phyloP scores from a whole-genome alignment of 2,113 vertebrate species.

The Callipepla californica region DNA sequence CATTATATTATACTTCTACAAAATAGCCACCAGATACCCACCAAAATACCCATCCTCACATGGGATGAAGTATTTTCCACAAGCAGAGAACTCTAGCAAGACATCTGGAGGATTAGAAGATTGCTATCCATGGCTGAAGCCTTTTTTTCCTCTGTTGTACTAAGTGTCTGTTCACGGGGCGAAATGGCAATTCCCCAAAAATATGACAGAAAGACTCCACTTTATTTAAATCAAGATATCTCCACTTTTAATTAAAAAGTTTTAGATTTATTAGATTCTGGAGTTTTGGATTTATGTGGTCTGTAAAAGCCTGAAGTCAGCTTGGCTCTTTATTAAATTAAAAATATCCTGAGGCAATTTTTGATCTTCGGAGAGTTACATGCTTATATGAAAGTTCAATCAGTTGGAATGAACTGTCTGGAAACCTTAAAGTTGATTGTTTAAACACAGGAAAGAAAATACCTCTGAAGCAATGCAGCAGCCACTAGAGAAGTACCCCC shows the following conservation, averaged over 20 bases:
- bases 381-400: conserved; percentile 53
- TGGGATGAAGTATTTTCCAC: neutral
- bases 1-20: neutral
- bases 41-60: neutral
- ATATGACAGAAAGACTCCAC: neutral
- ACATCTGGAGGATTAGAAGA: conserved; percentile 4
- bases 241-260: conserved; percentile 67
- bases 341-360: conserved; percentile 60
- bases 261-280: conserved; percentile 49
- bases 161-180: neutral
- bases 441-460: conserved; percentile 56
- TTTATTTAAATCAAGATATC: conserved; percentile 1
- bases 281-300: conserved; percentile 31
- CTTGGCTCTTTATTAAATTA: conserved; percentile 54
- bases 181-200: conserved; percentile 42
- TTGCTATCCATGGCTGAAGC: neutral
- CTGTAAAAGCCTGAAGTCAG: conserved; percentile 20
- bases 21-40: neutral
- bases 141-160: neutral
- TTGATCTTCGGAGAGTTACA: conserved; percentile 57
- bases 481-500: neutral
- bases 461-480: conserved; percentile 27
- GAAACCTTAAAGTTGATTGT: conserved; percentile 52
- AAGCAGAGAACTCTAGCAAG: neutral
- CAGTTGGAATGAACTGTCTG: conserved; percentile 63